Conservation (phyloP, 2,888 invertebrate species). For the Hypomecis atomaria region DNA sequence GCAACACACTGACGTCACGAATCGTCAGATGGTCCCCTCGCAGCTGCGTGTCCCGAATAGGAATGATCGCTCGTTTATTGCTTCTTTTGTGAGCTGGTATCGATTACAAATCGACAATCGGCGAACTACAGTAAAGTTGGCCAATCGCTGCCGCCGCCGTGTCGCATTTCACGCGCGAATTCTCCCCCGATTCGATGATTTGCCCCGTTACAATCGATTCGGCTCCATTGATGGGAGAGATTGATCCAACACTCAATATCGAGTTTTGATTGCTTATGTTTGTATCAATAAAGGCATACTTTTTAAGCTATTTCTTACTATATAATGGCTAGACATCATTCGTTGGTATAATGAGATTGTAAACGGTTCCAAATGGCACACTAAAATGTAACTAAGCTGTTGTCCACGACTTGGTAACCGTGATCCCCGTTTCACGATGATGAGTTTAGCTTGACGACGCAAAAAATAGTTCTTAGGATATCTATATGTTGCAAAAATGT, state of each 20-base stretch:
- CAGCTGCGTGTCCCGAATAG: slow-evolving; percentile 29
- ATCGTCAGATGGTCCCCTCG: slow-evolving; percentile 15
- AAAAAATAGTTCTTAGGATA: no score
- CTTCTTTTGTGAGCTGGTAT: slow-evolving; percentile 25
- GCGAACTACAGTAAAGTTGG: background rate
- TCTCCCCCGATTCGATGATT: slow-evolving; percentile 15
- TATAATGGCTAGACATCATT: background rate
- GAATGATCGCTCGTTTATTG: slow-evolving; percentile 27
- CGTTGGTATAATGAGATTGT: no score
- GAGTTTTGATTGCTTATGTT: slow-evolving; percentile 13
- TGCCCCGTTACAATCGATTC: slow-evolving; percentile 30
- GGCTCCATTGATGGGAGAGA: slow-evolving; percentile 24
- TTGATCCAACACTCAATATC: slow-evolving; percentile 17
- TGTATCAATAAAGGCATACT: background rate
- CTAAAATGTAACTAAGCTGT: no score
- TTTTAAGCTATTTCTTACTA: background rate
- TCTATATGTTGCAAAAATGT: no score
- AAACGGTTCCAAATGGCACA: no score
- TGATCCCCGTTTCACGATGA: no score
- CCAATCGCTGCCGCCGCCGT: slow-evolving; percentile 2
- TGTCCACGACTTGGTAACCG: no score
- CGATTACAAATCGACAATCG: slow-evolving; percentile 7
- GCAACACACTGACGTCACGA: slow-evolving; percentile 26
- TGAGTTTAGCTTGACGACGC: no score
- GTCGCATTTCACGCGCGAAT: slow-evolving; percentile 26